Base-by-base conservation (phyloP, 2,888 invertebrate genomes). In the Oscheius onirici region DNA sequence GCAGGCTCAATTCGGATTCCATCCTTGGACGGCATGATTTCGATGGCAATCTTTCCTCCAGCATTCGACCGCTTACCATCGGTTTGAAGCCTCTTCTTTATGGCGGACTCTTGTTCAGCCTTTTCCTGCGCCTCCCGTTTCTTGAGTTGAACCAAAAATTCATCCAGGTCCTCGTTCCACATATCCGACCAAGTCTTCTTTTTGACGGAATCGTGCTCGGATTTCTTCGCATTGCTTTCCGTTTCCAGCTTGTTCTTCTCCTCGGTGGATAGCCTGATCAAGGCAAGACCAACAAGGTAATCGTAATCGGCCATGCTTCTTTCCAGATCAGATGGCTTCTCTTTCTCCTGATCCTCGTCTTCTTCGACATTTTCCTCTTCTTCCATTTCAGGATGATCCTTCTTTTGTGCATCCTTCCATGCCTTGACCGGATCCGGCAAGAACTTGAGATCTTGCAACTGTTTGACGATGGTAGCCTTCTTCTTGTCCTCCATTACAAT, bases 81-180 rank as follows among this genome's bases (percentile, higher is more conserved):
- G 69, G 83, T 84, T 76, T 80, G 80, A 6, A 34, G 34, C 80
- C 51, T 80, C 78, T 41, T 58, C 58, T 20, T n/a, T 71, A 93
- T 89, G 54, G 93, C 93, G 0, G 91, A 92, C 26, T 92, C 92
- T 51, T 94, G 92, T 81, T 90, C 90, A 0, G 94, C 94, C 79
- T 79, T 76, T 61, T 83, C 81, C 49, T 75, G 79, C 44, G 80
- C 80, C 43, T 80, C 79, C 71, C 83, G 83, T 51, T 82, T 80
- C 11, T 83, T 82, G 13, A 87, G 73, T 34, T 81, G 84, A 3
- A 67, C 72, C 13, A 81, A 22, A 75, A 86, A 86, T n/a, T 74
- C 78, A 84, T 94, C 93, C 71, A 99, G 90, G 90, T 99, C 97
- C 71, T 93, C 93, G 28, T 91, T 90, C 95, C 97, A 99, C 49